Conservation (phyloP, 2,888 invertebrate species). For the Corbicula japonica region DNA sequence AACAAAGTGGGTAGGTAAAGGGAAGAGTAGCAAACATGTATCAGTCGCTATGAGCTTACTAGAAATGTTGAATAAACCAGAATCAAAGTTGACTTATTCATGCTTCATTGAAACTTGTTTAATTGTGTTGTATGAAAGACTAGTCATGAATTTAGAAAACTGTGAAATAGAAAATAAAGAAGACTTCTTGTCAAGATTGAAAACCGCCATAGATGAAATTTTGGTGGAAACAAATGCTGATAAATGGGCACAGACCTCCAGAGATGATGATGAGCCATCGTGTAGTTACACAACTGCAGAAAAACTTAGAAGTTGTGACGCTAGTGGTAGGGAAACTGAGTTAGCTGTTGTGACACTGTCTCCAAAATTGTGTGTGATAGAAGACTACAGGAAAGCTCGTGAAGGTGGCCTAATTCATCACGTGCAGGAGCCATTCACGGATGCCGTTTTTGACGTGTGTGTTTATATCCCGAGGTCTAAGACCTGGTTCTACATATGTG, state of each 20-base stretch:
- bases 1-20: conserved; percentile 52
- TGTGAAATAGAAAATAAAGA: conserved; percentile 11
- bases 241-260: too few species aligned
- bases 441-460: conserved; percentile 55
- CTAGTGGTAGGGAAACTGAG: too few species aligned
- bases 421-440: conserved; percentile 23
- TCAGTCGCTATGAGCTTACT: conserved; percentile 44
- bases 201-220: conserved; percentile 2
- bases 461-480: conserved; percentile 45
- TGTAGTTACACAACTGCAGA: too few species aligned
- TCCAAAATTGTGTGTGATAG: conserved; percentile 51
- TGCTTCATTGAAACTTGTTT: conserved; percentile 33
- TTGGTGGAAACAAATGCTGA: neutral
- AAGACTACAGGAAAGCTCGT: conserved; percentile 32
- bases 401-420: conserved; percentile 27
- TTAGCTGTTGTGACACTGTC: conserved; percentile 48
- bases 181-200: conserved; percentile 35
- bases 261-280: neutral
- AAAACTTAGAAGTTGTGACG: too few species aligned
- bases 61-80: conserved; percentile 8
- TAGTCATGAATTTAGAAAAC: conserved; percentile 18
- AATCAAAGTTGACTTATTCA: neutral
- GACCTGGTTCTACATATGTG: conserved; percentile 48
- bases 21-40: conserved; percentile 44
- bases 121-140: conserved; percentile 23